Percentiles rank a stretch among this genome's conserved stretches.
phyloP scores from a whole-genome alignment of 2,888 invertebrate species.

The Octonoba sinensis region DNA sequence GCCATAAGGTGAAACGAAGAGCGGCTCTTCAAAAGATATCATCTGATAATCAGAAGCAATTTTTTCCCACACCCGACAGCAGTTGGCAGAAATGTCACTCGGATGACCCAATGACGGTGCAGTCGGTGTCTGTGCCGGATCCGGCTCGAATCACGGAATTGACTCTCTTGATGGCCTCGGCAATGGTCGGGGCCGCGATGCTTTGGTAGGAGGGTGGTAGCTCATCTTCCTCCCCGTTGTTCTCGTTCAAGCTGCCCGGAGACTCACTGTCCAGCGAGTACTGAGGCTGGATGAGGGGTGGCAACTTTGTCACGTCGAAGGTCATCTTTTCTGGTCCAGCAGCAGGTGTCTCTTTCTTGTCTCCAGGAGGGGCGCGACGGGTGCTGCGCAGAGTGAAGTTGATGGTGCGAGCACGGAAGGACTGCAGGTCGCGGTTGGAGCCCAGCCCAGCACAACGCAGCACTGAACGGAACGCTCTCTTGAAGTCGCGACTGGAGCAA shows the following conservation, averaged over 20 bases:
- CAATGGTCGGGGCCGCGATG: constrained; percentile 45
- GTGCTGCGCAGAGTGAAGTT: constrained; percentile 60
- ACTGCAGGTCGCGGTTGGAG: constrained; percentile 49
- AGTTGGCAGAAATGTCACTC: constrained; percentile 49
- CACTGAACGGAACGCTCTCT: constrained; percentile 73
- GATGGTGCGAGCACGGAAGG: constrained; percentile 59
- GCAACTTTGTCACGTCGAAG: constrained; percentile 55
- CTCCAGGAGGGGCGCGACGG: constrained; percentile 22
- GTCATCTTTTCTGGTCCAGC: constrained; percentile 39
- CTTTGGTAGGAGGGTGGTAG: constrained; percentile 50
- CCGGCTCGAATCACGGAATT: constrained; percentile 44
- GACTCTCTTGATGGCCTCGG: constrained; percentile 52
- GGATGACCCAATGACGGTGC: constrained; percentile 55
- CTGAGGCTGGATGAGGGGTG: constrained; percentile 45
- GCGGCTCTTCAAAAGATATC: constrained; percentile 52
- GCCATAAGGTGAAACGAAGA: constrained; percentile 41
- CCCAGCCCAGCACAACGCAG: constrained; percentile 69
- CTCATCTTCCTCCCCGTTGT: constrained; percentile 27
- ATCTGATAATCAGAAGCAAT: constrained; percentile 56
- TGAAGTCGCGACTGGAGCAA: constrained; percentile 74
- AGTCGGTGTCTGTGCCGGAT: constrained; percentile 59
- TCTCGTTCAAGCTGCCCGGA: constrained; percentile 41
- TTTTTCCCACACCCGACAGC: constrained; percentile 26
- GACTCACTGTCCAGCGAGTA: constrained; percentile 54
- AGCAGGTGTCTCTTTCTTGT: constrained; percentile 29